Evolutionary conservation across 2,113 vertebrate species (phyloP).

Genomic region (Amphiprion ocellaris): DNA sequence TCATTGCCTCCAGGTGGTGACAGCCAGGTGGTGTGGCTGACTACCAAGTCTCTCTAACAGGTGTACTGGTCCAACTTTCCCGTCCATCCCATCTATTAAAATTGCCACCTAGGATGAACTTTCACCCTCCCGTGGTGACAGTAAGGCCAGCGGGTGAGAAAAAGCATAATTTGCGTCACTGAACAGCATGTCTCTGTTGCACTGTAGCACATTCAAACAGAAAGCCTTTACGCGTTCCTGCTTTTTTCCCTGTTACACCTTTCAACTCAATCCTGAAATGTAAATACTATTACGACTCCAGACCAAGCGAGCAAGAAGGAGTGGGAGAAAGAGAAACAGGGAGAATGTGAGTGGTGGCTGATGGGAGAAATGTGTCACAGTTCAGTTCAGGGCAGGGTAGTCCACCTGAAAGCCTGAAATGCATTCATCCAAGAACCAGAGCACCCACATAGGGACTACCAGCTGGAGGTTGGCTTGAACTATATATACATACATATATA

Average conservation of each 20-base stretch:
- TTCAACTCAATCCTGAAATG: slow-evolving; percentile 27
- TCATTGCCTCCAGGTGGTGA: slow-evolving; percentile 61
- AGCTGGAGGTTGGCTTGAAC: not conserved
- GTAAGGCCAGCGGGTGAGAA: not conserved
- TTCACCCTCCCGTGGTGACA: not conserved
- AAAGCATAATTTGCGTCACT: not conserved
- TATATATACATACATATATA: not conserved
- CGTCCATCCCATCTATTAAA: slow-evolving; percentile 49
- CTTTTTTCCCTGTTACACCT: slow-evolving; percentile 1
- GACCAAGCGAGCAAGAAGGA: not conserved
- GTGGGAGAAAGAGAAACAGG: slow-evolving; percentile 1
- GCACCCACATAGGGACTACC: slow-evolving; percentile 10
- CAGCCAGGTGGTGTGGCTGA: slow-evolving; percentile 53
- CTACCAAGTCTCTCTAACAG: slow-evolving; percentile 33
- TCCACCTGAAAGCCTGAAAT: slow-evolving; percentile 4
- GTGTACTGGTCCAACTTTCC: slow-evolving; percentile 21
- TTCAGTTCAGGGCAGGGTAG: not conserved
- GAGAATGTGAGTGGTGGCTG: slow-evolving; percentile 5
- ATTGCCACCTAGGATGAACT: slow-evolving; percentile 10
- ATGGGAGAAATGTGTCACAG: slow-evolving; percentile 27
- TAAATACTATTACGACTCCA: not conserved
- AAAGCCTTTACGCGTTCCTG: not conserved
- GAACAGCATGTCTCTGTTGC: not conserved
- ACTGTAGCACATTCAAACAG: not conserved
- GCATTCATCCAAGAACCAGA: slow-evolving; percentile 12